phyloP scores from a whole-genome alignment of 2,888 invertebrate genomes.

The Hoplodrina ambigua region DNA sequence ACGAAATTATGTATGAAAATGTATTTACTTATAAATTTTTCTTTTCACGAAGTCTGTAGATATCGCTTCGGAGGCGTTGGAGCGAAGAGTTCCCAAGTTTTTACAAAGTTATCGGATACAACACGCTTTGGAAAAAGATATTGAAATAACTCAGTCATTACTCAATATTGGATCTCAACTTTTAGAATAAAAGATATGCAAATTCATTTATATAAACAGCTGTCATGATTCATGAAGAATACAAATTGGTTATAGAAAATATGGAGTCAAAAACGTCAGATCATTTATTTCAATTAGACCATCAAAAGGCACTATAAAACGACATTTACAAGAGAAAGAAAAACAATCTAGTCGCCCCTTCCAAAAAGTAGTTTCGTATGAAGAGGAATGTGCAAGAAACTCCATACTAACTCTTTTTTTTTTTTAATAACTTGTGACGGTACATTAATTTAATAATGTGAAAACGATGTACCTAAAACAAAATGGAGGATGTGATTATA shows the following conservation, averaged over 20 bases:
- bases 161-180: constrained; percentile 38
- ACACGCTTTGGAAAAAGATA: constrained; percentile 46
- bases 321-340: too few species aligned
- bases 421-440: too few species aligned
- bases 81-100: constrained; percentile 47
- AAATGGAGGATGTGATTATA: constrained; percentile 2
- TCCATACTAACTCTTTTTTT: too few species aligned
- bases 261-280: background rate
- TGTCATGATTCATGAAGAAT: constrained; percentile 20
- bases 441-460: too few species aligned
- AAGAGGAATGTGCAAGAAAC: too few species aligned
- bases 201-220: constrained; percentile 39
- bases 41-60: constrained; percentile 34
- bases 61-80: constrained; percentile 51
- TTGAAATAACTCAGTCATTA: constrained; percentile 54
- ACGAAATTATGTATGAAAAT: constrained; percentile 39
- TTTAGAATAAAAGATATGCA: constrained; percentile 33
- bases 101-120: constrained; percentile 56
- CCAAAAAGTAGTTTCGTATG: too few species aligned
- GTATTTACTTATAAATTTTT: constrained; percentile 40
- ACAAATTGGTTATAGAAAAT: background rate
- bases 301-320: too few species aligned
- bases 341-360: too few species aligned
- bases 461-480: too few species aligned
- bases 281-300: too few species aligned